Conservation (phyloP, 1,140 invertebrate species). For the Ceratina japonica region DNA sequence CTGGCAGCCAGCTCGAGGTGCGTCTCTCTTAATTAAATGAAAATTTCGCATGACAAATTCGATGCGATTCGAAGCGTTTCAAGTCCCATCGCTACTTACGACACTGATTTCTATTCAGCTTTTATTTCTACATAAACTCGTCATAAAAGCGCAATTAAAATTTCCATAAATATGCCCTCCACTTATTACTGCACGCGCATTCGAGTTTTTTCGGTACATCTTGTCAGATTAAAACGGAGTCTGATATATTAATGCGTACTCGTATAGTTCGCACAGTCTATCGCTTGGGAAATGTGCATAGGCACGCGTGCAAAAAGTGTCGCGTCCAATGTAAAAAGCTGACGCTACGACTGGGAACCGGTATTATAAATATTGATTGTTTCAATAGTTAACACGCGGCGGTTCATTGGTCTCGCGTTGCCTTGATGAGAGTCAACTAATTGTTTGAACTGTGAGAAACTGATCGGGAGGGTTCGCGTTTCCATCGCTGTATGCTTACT, state of each 20-base stretch:
- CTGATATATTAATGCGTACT: not conserved
- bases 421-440: slow-evolving; percentile 22
- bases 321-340: not conserved
- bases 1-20: slow-evolving; percentile 73
- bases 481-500: slow-evolving; percentile 3
- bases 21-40: slow-evolving; percentile 38
- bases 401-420: slow-evolving; percentile 28
- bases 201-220: too few relatives aligned
- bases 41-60: not conserved
- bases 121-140: too few relatives aligned
- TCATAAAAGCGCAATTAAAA: too few relatives aligned
- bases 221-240: too few relatives aligned
- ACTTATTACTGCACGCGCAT: too few relatives aligned
- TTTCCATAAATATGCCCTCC: too few relatives aligned
- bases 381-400: not conserved
- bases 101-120: too few relatives aligned
- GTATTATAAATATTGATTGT: slow-evolving; percentile 44
- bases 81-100: too few relatives aligned
- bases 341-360: not conserved
- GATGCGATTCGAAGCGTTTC: too few relatives aligned
- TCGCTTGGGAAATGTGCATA: not conserved
- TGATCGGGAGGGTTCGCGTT: slow-evolving; percentile 39
- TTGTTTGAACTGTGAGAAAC: slow-evolving; percentile 46
- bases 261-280: not conserved
- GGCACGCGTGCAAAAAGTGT: slow-evolving; percentile 31